Conservation (phyloP, 92 coral and sea anemone genomes). For the Epizoanthus scotinus region DNA sequence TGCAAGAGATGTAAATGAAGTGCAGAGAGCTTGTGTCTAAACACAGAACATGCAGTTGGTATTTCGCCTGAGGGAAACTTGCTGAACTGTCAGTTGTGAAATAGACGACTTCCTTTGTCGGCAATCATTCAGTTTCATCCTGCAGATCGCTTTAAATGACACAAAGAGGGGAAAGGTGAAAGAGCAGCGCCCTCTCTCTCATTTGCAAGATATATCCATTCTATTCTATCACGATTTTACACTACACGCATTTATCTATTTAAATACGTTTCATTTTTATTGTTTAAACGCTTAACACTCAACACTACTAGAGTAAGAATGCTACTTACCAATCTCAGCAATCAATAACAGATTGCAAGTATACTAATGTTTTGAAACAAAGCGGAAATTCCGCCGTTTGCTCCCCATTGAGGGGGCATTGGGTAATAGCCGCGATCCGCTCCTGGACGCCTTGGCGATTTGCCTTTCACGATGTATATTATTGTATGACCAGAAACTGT, state of each 20-base stretch:
- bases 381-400: conserved; percentile 1
- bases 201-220: too few relatives aligned
- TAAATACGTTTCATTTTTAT: too few relatives aligned
- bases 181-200: neutral
- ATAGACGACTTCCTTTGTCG: conserved; percentile 38
- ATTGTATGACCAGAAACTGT: too few relatives aligned
- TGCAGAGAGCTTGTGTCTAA: conserved; percentile 39
- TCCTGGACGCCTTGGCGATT: neutral
- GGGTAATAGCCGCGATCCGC: neutral
- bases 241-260: too few relatives aligned
- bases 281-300: too few relatives aligned
- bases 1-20: conserved; percentile 1
- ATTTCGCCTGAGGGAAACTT: conserved; percentile 25
- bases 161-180: conserved; percentile 9
- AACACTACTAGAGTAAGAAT: neutral
- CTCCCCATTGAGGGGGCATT: neutral
- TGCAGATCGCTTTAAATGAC: neutral
- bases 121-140: conserved; percentile 22
- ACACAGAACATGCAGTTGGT: conserved; percentile 1
- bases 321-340: neutral
- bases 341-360: neutral
- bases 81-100: neutral
- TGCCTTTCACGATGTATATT: too few relatives aligned
- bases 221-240: too few relatives aligned
- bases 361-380: neutral